Evolutionary conservation across 1,140 invertebrate genomes (phyloP), one percentile per base, ranked within the genome.

Genomic region (Thalassaphorura encarpata): DNA sequence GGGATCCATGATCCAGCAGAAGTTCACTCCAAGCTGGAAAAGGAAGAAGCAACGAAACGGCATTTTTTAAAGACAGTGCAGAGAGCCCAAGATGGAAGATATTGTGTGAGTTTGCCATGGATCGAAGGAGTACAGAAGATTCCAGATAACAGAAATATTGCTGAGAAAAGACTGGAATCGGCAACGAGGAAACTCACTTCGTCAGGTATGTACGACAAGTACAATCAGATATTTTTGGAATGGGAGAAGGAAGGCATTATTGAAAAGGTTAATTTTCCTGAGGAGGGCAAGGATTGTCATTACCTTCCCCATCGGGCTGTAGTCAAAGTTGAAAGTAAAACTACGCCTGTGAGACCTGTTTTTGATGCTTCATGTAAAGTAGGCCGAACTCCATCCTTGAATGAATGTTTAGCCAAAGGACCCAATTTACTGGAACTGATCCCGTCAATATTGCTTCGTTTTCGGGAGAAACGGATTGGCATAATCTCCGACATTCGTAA

Each of bases 401-500:
- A 73, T 58, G 45, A 69, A 24, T 72, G 66, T 58, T 48, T 71
- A 2, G 66, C 69, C 40, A 69, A 67, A 27, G 70, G 69, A 23
- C 56, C 58, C 3, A 73, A 73, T 63, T 57, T 73, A 1, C 67
- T 73, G 8, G 69, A 73, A 54, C 26, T 62, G 1, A 69, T 74
- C n/a, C 67, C 69, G 6, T 43, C 58, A n/a, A 54, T 73, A 27
- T 39, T 74, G 36, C n/a, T 68, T 21, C 47, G 62, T 11, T 75
- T 76, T 63, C 54, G 71, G 51, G 60, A n/a, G 50, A 60, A 66
- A 26, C 66, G 53, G 24, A 68, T 67, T 58, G 71, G 64, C 6
- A 60, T 74, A 0, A 67, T 67, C 2, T 63, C 69, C 1, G 72
- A 75, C 47, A 73, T 75, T 13, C 55, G 64, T 36, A 70, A 69